A percentile compares a stretch with the other conserved stretches of the same genome.
These are phyloP conservation scores for Clytia hemisphaerica DNA, from an alignment of 30 jellyfish, hydroid and myxozoan species.

Conservation along the genomic window DNA sequence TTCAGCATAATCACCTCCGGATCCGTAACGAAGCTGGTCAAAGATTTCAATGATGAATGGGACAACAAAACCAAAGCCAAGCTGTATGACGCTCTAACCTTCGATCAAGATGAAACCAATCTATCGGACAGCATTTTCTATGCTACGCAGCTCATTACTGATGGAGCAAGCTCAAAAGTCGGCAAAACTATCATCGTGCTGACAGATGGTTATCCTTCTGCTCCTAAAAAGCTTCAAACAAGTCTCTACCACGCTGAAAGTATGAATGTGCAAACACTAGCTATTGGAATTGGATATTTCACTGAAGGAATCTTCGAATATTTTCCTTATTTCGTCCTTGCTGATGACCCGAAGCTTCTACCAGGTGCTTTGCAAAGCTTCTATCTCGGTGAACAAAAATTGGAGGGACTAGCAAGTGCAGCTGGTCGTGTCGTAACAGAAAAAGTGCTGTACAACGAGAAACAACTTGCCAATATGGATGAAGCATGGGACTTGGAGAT, in stretches of 20 bases:
- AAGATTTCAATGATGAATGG: neutral
- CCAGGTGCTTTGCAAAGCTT: too few relatives aligned
- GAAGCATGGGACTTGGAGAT: too few relatives aligned
- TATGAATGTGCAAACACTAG: too few relatives aligned
- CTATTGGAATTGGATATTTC: too few relatives aligned
- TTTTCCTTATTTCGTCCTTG: too few relatives aligned
- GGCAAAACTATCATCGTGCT: neutral
- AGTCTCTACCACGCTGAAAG: neutral
- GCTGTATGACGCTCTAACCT: conserved; percentile 3
- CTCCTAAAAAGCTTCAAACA: neutral
- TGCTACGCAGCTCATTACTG: neutral
- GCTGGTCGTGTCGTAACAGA: too few relatives aligned
- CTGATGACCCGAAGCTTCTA: too few relatives aligned
- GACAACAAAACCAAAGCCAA: neutral
- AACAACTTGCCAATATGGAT: too few relatives aligned
- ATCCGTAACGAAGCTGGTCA: neutral
- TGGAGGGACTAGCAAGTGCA: too few relatives aligned
- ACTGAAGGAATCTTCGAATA: too few relatives aligned
- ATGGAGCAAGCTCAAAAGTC: neutral
- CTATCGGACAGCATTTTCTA: neutral
- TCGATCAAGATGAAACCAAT: neutral
- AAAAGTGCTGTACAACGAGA: too few relatives aligned
- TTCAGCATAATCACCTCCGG: neutral
- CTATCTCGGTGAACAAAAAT: too few relatives aligned
- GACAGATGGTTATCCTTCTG: conserved; percentile 13